Base-by-base conservation (phyloP, 2,888 invertebrate species). In the Seira musarum region DNA sequence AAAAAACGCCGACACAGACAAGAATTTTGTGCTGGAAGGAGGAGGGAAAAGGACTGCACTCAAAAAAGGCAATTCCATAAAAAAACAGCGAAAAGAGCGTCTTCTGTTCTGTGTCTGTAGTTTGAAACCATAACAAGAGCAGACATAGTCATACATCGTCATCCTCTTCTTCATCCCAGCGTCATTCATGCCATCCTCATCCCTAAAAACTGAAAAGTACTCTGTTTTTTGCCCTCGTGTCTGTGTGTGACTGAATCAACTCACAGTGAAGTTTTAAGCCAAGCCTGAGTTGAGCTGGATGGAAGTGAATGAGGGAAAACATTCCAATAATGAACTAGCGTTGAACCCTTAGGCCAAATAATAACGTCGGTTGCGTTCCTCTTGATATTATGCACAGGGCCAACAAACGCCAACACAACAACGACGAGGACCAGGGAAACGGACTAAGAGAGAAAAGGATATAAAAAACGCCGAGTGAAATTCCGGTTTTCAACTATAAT, bases 281-380 rank as follows among this genome's bases (percentile, higher is more conserved):
- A 10, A 6, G 66, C 19, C 19, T 63, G 22, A 25, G n/a, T 57
- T 24, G 46, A 53, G 15, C 22, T 25, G 57, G 60, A 49, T 25
- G 57, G 60, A 49, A 76, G 76, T 61, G 73, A 73, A 80, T 60
- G 61, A 70, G 69, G 73, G 69, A 80, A 79, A 74, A 80, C 80
- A 80, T 80, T 80, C 80, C 73, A 80, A 74, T 80, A 80, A 80
- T 80, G 80, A 80, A 80, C 80, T 80, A 49, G 19, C 64, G 49
- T 64, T 73, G 80, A 73, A 49, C 15, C 80, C 80, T 69, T 35
- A 17, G 80, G 80, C 80, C 3, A 49, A 49, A 49, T 49, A 49
- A 49, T 49, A 49, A 49, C 49, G 49, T 13, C 49, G 3, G 15
- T n/a, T n/a, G 6, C 3, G 15, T 13, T 15, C 15, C 49, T 49